Base-by-base conservation (phyloP, 2,888 invertebrate genomes). In the Sepiola atlantica region DNA sequence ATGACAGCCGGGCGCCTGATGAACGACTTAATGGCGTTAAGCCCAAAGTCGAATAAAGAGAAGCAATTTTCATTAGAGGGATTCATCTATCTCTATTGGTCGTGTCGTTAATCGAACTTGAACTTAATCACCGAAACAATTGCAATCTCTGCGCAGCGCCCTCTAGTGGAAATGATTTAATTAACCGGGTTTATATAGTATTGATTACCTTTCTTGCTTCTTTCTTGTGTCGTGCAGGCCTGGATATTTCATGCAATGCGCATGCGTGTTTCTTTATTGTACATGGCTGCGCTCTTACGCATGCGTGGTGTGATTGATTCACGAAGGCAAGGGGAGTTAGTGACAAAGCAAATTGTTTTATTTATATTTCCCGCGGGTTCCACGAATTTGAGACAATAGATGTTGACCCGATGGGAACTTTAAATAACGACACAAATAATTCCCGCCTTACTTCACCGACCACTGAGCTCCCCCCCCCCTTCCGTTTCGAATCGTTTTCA, bases 1-100 rank as follows among this genome's bases (percentile, higher is more conserved):
- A 77, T 77, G 77, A 77, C 77, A 77, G n/a, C 77, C 77, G 77
- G 77, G n/a, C 77, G 14, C n/a, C 77, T 77, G 77, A 77, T 77
- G 77, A 77, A 77, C n/a, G 77, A 77, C n/a, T 77, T 77, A 77
- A 77, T 77, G 77, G 77, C 77, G n/a, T 77, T 77, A 77, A 77
- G 77, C 77, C 77, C 77, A 32, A 77, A 77, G n/a, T 77, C 16
- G 77, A 77, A 77, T 77, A 32, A 77, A 16, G 77, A 77, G n/a
- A 77, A 18, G 77, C n/a, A 77, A 77, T 77, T 77, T 77, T 77
- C 77, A 77, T 77, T 77, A 77, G 77, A 77, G 14, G 14, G 77
- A 77, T 77, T 77, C 77, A 77, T 77, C 77, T n/a, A 77, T 77
- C 77, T 77, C 77, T 77, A 77, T 77, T n/a, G 77, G n/a, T 77